Evolutionary conservation across 1,140 invertebrate genomes (phyloP).

Genomic region (Triops longicaudatus): DNA sequence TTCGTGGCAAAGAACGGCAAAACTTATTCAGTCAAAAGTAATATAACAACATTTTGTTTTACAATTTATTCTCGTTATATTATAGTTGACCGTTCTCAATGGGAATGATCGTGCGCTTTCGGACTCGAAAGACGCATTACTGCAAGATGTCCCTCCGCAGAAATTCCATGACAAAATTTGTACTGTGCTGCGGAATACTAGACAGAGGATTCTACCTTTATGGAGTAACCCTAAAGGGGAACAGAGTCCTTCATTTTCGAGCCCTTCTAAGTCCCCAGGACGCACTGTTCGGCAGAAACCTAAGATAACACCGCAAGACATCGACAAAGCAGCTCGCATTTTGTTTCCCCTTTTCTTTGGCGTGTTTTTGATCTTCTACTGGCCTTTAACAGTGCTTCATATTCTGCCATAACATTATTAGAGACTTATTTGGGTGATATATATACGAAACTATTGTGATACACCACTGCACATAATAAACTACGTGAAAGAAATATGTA

Average conservation of each 20-base stretch:
- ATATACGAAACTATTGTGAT: background rate
- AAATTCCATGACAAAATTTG: background rate
- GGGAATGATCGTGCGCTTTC: background rate
- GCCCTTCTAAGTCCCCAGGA: background rate
- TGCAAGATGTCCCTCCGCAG: background rate
- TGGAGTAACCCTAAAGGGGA: background rate
- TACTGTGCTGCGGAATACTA: background rate
- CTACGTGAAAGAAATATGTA: background rate
- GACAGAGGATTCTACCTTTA: background rate
- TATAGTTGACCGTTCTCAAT: background rate
- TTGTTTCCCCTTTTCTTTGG: constrained; percentile 34
- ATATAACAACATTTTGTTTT: background rate
- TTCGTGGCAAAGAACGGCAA: background rate
- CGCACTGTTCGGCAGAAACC: background rate
- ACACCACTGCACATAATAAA: background rate
- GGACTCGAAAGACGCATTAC: background rate
- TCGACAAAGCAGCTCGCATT: constrained; percentile 36
- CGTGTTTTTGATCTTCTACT: constrained; percentile 34
- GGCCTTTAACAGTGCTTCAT: constrained; percentile 32
- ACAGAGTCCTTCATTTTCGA: background rate
- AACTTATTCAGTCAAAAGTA: background rate
- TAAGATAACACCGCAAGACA: background rate
- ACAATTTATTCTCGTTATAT: background rate
- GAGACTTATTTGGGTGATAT: background rate
- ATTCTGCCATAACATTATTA: background rate